Evolutionary conservation across 2,113 vertebrate genomes (phyloP), one percentile per base, ranked within the genome.

Genomic region (Zootoca vivipara): DNA sequence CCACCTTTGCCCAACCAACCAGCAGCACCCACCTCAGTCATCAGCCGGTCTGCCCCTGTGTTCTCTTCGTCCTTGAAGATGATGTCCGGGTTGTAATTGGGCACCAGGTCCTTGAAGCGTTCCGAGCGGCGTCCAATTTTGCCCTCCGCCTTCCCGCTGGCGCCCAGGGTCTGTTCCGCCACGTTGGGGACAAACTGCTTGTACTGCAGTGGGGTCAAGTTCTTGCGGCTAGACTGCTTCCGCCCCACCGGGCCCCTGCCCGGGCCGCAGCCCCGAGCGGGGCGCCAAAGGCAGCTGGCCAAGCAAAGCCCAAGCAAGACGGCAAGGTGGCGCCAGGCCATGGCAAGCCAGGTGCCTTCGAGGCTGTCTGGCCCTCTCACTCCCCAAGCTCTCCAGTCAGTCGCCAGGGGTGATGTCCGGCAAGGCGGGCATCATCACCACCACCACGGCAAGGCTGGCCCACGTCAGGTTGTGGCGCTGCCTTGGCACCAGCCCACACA

Each of bases 251-350:
- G 97, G 1, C 96, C 97, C 85, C 97, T 94, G 86, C 98, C 98
- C 0, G 98, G 98, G 10, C 98, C 98, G 79, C 98, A 99, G 95
- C 98, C 98, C 96, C 92, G 92, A 90, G 5, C 95, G 65, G 96
- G 97, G 88, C 28, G 97, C 87, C 96, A 95, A 94, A 98, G 93
- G 85, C 83, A 93, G 28, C 56, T 85, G n/a, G 85, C 85, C 77
- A 95, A 94, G 46, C 95, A 95, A 12, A 88, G 81, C 62, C 87
- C 72, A 40, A 98, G 95, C 91, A 95, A 95, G 90, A 95, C 1
- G 33, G 15, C 96, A 96, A 96, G 92, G 91, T 87, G 94, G 95
- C 88, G 93, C 97, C 97, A 96, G 93, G 90, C 96, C 93, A 94
- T 95, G 95, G 92, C 94, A 92, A 52, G 94, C 70, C 73, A 28